A percentile compares a stretch with the other conserved stretches of the same genome.
phyloP scores from a whole-genome alignment of 53 echinoderm and acorn worm species.

The Holothuria scabra region DNA sequence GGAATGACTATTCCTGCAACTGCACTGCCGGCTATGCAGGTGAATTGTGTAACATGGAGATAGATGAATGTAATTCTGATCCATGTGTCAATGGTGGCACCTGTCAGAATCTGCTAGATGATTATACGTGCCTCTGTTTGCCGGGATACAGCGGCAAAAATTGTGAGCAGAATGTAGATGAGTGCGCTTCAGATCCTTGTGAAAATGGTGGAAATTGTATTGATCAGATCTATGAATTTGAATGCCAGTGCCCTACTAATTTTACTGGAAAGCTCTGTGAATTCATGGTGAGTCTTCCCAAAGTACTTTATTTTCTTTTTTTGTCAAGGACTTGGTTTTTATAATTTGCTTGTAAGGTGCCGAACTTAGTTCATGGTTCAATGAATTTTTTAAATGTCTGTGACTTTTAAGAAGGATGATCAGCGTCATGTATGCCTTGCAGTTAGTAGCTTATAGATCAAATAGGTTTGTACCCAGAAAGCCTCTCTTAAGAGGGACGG shows the following conservation, averaged over 20 bases:
- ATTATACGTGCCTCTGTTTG: conserved; percentile 73
- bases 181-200: conserved; percentile 76
- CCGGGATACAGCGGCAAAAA: conserved; percentile 76
- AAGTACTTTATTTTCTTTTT: neutral
- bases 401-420: too few species aligned
- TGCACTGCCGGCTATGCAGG: conserved; percentile 74
- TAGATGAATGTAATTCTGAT: conserved; percentile 74
- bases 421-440: too few species aligned
- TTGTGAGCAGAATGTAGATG: conserved; percentile 76
- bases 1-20: conserved; percentile 72
- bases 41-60: conserved; percentile 61
- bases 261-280: conserved; percentile 87
- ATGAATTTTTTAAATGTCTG: too few species aligned
- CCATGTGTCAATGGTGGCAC: conserved; percentile 69
- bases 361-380: too few species aligned
- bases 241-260: conserved; percentile 71
- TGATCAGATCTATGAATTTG: conserved; percentile 63
- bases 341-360: too few species aligned
- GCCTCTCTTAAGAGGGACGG: too few species aligned
- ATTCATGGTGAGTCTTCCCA: conserved; percentile 68
- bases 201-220: conserved; percentile 64
- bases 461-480: too few species aligned
- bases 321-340: neutral
- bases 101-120: conserved; percentile 71
- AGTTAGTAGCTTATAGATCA: too few species aligned